A percentile compares a stretch with the other conserved stretches of the same genome.
These are phyloP conservation scores for Syncerus caffer DNA, from an alignment of 2,797 vertebrate species.

Conservation along the genomic window DNA sequence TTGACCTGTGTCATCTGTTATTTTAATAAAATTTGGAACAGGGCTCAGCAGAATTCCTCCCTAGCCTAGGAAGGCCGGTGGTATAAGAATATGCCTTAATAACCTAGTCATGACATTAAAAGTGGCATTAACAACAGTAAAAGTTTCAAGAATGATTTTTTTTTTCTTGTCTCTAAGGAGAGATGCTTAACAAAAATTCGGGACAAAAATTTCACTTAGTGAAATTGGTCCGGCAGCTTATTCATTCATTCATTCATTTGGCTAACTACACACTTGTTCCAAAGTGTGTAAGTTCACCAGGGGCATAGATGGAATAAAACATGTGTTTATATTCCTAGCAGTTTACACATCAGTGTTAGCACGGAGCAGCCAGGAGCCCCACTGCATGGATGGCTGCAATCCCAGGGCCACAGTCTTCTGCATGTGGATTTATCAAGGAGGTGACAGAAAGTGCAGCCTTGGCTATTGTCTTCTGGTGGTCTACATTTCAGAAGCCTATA, in stretches of 20 bases:
- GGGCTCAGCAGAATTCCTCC: background rate
- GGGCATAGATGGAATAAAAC: background rate
- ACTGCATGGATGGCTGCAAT: no score
- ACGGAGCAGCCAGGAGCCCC: background rate
- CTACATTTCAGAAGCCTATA: background rate
- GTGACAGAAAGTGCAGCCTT: background rate
- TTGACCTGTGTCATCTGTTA: background rate
- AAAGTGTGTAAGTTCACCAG: background rate
- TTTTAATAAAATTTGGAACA: constrained; percentile 38
- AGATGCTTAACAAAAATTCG: background rate
- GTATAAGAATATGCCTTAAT: background rate
- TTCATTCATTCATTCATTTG: background rate
- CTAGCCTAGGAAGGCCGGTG: background rate
- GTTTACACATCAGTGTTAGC: background rate
- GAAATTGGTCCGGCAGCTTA: background rate
- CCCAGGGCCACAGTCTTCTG: no score
- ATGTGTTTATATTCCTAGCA: background rate
- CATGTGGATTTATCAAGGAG: background rate
- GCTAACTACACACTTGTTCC: background rate
- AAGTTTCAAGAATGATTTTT: background rate
- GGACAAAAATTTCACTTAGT: background rate
- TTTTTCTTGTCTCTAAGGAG: background rate
- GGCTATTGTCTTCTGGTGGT: background rate
- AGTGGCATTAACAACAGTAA: background rate
- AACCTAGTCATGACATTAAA: background rate